These are phyloP conservation scores for Podarcis cretensis DNA, from an alignment of 2,113 vertebrate genomes.

Conservation along the genomic window DNA sequence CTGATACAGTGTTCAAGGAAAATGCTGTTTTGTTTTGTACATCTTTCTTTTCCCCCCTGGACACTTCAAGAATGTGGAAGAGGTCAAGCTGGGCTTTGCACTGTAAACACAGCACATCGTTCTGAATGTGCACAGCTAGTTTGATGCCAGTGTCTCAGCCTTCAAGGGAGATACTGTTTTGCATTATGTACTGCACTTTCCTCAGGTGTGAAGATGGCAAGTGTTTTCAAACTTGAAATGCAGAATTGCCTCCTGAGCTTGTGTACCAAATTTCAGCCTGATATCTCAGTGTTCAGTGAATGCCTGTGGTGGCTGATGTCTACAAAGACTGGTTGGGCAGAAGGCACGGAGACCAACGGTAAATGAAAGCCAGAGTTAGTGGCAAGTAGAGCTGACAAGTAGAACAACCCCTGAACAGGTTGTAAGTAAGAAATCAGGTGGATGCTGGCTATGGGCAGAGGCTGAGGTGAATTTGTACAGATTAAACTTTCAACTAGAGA, in stretches of 20 bases:
- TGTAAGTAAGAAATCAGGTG: too few relatives aligned
- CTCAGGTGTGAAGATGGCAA: neutral
- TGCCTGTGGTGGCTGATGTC: too few relatives aligned
- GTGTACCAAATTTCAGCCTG: neutral
- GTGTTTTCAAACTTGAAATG: neutral
- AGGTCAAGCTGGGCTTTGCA: neutral
- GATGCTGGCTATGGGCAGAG: neutral
- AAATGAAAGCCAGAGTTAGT: too few relatives aligned
- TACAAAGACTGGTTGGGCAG: too few relatives aligned
- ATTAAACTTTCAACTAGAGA: constrained; percentile 16
- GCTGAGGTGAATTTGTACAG: constrained; percentile 42
- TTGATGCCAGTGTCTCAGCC: neutral
- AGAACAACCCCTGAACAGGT: too few relatives aligned
- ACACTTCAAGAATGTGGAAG: neutral
- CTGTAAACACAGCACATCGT: neutral
- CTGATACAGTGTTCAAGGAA: neutral
- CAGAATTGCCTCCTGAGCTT: neutral
- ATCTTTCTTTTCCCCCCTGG: neutral
- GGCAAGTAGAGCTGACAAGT: too few relatives aligned
- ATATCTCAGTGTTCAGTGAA: neutral
- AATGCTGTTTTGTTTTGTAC: neutral
- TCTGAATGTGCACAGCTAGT: neutral
- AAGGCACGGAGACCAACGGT: too few relatives aligned
- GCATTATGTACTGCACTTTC: neutral
- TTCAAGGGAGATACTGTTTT: neutral